A percentile compares a stretch with the other conserved stretches of the same genome.
Conservation (phyloP, 2,888 invertebrate species). For the Oscheius myriophilus region DNA sequence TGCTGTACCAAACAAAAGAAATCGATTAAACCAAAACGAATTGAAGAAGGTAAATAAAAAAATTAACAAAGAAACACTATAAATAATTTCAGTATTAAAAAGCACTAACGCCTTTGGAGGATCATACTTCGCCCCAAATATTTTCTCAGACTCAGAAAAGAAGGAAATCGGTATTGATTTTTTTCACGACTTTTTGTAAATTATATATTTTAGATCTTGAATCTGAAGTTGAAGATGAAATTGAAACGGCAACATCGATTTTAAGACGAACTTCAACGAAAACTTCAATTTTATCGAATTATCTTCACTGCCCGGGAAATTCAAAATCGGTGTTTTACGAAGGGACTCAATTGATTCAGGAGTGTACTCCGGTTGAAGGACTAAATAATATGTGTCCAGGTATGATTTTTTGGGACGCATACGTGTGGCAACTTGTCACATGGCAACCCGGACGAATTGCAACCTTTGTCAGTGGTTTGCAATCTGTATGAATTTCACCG, state of each 20-base stretch:
- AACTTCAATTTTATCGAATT: conserved; percentile 15
- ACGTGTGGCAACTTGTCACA: too few species aligned
- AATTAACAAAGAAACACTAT: background rate
- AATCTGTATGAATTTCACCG: too few species aligned
- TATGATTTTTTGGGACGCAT: too few species aligned
- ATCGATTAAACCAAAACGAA: background rate
- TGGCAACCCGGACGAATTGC: too few species aligned
- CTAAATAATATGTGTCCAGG: conserved; percentile 46
- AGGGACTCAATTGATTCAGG: conserved; percentile 47
- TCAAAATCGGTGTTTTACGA: conserved; percentile 38
- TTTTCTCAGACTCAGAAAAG: conserved; percentile 1
- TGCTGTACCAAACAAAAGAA: conserved; percentile 36
- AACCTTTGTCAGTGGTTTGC: too few species aligned
- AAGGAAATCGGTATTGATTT: conserved; percentile 1
- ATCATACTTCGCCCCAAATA: background rate
- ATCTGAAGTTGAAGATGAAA: background rate
- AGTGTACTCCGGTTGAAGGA: conserved; percentile 47
- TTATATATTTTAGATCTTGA: background rate
- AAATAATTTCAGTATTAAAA: conserved; percentile 6
- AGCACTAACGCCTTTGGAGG: background rate
- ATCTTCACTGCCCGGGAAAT: conserved; percentile 40
- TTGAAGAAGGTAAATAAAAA: conserved; percentile 8
- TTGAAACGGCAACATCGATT: background rate
- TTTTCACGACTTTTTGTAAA: background rate
- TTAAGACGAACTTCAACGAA: background rate